phyloP scores from a whole-genome alignment of 2,797 vertebrate species.

The Danio jaintianensis region DNA sequence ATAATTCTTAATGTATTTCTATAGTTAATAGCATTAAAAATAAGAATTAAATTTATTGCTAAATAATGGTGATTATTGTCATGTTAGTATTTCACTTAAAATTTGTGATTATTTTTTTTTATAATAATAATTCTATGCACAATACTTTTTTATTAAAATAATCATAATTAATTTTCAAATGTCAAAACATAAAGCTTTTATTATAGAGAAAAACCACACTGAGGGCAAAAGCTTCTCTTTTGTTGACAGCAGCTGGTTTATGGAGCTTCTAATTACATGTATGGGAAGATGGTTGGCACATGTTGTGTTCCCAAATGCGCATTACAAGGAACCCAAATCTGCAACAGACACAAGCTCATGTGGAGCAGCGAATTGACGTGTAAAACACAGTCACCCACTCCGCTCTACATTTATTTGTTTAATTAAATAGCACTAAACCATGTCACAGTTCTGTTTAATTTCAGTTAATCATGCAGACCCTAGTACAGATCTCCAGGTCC shows the following conservation, averaged over 20 bases:
- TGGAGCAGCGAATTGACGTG: background rate
- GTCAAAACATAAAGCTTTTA: background rate
- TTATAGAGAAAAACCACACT: background rate
- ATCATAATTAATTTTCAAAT: too few species aligned
- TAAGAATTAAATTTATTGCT: too few species aligned
- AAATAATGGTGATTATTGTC: too few species aligned
- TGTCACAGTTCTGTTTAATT: background rate
- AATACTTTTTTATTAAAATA: too few species aligned
- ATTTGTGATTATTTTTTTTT: too few species aligned
- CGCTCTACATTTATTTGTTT: background rate
- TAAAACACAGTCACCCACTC: background rate
- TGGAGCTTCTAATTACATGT: background rate
- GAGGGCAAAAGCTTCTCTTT: background rate
- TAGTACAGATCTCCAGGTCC: background rate
- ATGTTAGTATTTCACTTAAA: too few species aligned
- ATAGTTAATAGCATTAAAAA: too few species aligned
- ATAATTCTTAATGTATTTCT: too few species aligned
- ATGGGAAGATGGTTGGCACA: too few species aligned
- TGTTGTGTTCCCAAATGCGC: background rate
- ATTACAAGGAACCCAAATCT: background rate
- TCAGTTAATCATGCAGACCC: background rate
- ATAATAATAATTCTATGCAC: too few species aligned
- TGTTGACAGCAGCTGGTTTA: background rate
- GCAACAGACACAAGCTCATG: background rate
- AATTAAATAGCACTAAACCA: background rate